Evolutionary conservation across 1,140 invertebrate species (phyloP).

Genomic region (Zaprionus taronus): DNA sequence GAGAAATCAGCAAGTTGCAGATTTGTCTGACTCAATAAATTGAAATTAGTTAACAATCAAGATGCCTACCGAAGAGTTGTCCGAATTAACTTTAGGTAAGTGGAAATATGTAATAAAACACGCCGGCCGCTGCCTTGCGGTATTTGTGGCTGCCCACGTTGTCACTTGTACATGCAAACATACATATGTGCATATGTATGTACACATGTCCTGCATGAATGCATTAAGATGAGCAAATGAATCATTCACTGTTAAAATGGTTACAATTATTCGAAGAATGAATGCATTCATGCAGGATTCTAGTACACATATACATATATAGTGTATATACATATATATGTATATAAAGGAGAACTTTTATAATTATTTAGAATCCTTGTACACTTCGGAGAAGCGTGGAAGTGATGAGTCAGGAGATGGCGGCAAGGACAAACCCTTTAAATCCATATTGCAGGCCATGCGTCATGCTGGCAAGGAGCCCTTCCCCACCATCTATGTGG

Average conservation of each 20-base stretch:
- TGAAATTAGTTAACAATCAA: conserved; percentile 13
- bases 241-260: too few relatives aligned
- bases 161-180: background rate
- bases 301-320: too few relatives aligned
- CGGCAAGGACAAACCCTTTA: conserved; percentile 93
- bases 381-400: conserved; percentile 95
- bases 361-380: conserved; percentile 86
- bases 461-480: conserved; percentile 92
- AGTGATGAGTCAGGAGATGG: conserved; percentile 95
- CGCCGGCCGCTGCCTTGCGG: background rate
- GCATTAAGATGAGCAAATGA: too few relatives aligned
- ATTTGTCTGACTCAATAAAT: background rate
- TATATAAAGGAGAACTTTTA: too few relatives aligned
- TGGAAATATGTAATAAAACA: background rate
- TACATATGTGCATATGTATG: background rate
- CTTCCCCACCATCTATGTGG: conserved; percentile 95
- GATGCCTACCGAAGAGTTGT: conserved; percentile 62
- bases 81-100: conserved; percentile 62
- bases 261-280: too few relatives aligned
- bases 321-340: too few relatives aligned
- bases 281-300: too few relatives aligned
- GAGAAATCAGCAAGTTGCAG: too few relatives aligned
- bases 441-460: conserved; percentile 96
- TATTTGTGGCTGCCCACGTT: conserved; percentile 22
- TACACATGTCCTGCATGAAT: too few relatives aligned